Conservation (phyloP, 2,113 vertebrate species). For the Oryzias curvinotus region DNA sequence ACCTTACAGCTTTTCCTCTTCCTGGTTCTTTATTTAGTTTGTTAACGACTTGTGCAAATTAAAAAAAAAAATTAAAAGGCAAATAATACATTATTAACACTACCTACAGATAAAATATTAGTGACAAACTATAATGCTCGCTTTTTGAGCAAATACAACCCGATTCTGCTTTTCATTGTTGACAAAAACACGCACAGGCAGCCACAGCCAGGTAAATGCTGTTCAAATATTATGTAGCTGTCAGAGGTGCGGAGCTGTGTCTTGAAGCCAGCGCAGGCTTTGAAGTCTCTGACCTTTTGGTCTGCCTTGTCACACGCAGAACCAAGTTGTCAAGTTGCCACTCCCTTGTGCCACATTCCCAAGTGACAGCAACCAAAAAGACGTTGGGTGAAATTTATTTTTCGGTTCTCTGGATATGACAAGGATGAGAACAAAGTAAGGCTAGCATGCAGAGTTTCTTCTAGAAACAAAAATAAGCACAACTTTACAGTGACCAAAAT, state of each 20-base stretch:
- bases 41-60: neutral
- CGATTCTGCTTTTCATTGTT: slow-evolving; percentile 2
- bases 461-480: neutral
- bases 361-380: slow-evolving; percentile 26
- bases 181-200: slow-evolving; percentile 17
- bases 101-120: too few relatives aligned
- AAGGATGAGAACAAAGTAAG: slow-evolving; percentile 13
- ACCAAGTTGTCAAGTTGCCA: slow-evolving; percentile 71
- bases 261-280: slow-evolving; percentile 61
- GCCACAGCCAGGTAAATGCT: slow-evolving; percentile 12
- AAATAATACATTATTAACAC: too few relatives aligned
- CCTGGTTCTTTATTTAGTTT: too few relatives aligned
- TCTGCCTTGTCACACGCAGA: slow-evolving; percentile 59
- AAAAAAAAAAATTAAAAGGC: neutral
- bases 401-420: slow-evolving; percentile 33
- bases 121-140: too few relatives aligned
- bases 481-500: neutral
- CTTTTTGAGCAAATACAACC: too few relatives aligned
- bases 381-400: slow-evolving; percentile 31
- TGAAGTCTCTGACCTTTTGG: slow-evolving; percentile 73
- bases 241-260: slow-evolving; percentile 46
- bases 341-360: slow-evolving; percentile 52
- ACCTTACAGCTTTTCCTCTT: neutral
- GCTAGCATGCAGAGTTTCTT: neutral
- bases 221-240: slow-evolving; percentile 46